Base-by-base conservation (phyloP, 2,888 invertebrate genomes). In the Drosophila barbarae region DNA sequence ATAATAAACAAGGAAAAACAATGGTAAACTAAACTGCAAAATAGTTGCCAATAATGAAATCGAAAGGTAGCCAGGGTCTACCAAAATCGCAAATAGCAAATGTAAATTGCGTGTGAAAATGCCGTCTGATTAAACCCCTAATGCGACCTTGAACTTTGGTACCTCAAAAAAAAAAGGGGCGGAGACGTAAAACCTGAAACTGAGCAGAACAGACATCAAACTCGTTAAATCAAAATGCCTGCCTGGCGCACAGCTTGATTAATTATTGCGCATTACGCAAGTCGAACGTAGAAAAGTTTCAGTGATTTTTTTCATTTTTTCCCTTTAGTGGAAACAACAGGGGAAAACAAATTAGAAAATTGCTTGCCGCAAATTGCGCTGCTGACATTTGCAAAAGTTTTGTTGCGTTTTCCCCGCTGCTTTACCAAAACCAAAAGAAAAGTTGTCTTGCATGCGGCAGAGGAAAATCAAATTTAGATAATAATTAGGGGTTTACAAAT, bases 61-160 rank as follows among this genome's bases (percentile, higher is more conserved):
- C 61, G 79, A 86, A 82, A 85, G 85, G 78, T 51, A 46, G 32
- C 5, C 5, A 36, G 3, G 9, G 15, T 15, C 28, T 15, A 42
- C 49, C 36, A 3, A 71, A 66, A 53, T 54, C 21, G n/a, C 42
- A 34, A 56, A 9, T 15, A 34, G 57, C 30, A 65, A 71, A 53
- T 63, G 42, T n/a, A 67, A 78, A 73, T 87, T 74, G 87, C 88
- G 82, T 87, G 88, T 61, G 74, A 77, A 85, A 79, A 67, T 74
- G 69, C 61, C 77, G 71, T 87, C 79, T 73, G 66, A 69, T 41
- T 74, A 63, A 77, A 67, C 64, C 64, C 50, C 67, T 47, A 18
- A 32, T 34, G 13, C 21, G 70, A 84, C 87, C 87, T 87, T 86
- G 87, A 87, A 86, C 86, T 87, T 84, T 76, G 34, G 56, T 57